Base-by-base conservation (phyloP, 2,888 invertebrate species). In the Clunio marinus region DNA sequence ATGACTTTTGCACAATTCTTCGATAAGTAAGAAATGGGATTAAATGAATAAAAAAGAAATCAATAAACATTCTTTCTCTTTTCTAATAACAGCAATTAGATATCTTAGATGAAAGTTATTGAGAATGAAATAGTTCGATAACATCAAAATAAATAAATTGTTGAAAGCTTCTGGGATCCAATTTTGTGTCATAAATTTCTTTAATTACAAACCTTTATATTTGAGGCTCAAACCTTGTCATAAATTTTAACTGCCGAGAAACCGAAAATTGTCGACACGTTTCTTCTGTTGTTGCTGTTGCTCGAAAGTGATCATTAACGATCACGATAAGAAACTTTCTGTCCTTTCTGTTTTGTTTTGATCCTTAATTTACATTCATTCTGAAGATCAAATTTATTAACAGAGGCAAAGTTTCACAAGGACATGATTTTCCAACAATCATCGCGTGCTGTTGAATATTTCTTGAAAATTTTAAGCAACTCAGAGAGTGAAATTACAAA, bases 171-270 rank as follows among this genome's bases (percentile, higher is more conserved):
- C n/a, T n/a, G n/a, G n/a, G n/a, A n/a, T n/a, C 8, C 5, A 32
- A 32, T 10, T 41, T 41, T 15, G 41, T 2, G 15, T 41, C 41
- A 41, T 41, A 41, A 41, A 41, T 41, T 41, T 41, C 41, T 41
- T n/a, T 41, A 41, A 41, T 41, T 41, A 3, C n/a, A 41, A 15
- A 41, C 15, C 41, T n/a, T 8, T 7, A 32, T 8, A 32, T n/a
- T n/a, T n/a, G n/a, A 32, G 8, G 8, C 4, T 8, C 2, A 41
- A 41, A 41, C 41, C 41, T 41, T 41, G 2, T 32, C 37, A 60
- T 60, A 60, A 60, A 60, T 60, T 41, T 37, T 22, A 20, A 46
- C 63, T 41, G 46, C 63, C 27, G 63, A 37, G 22, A 45, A 41
- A 41, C 41, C 41, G 41, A 41, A 41, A 41, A 41, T 4, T 41